Conservation (phyloP, 1,140 invertebrate genomes). For the Euwallacea similis region DNA sequence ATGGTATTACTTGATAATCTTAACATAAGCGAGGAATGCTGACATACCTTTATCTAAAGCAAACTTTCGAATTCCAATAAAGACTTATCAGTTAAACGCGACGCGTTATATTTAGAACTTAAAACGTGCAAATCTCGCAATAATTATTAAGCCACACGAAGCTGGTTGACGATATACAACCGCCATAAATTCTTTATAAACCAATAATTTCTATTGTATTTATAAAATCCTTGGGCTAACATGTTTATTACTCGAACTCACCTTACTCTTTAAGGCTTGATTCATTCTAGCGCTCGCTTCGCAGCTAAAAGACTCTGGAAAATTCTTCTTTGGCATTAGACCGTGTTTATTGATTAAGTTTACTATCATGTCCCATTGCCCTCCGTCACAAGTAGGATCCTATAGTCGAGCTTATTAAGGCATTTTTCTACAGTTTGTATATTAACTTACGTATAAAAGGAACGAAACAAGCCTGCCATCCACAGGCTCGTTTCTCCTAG, state of each 20-base stretch:
- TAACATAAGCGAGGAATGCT: too few species aligned
- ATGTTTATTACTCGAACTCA: conserved; percentile 47
- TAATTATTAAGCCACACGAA: too few species aligned
- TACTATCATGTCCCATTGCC: conserved; percentile 90
- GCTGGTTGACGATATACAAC: too few species aligned
- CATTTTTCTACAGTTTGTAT: not conserved
- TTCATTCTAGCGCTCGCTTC: conserved; percentile 76
- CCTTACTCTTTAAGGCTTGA: conserved; percentile 77
- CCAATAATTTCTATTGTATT: not conserved
- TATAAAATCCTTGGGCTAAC: not conserved
- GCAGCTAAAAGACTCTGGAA: conserved; percentile 79
- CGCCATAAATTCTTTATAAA: too few species aligned
- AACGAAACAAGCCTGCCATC: conserved; percentile 78
- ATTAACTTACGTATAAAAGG: conserved; percentile 63
- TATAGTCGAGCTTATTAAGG: conserved; percentile 42
- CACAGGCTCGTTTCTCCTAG: conserved; percentile 71
- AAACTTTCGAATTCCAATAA: too few species aligned
- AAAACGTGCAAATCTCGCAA: too few species aligned
- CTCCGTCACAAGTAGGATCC: conserved; percentile 82
- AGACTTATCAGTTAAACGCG: too few species aligned
- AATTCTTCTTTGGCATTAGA: conserved; percentile 83
- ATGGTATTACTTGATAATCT: too few species aligned
- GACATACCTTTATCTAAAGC: too few species aligned
- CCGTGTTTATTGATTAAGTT: conserved; percentile 87
- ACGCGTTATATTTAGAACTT: too few species aligned